phyloP scores from a whole-genome alignment of 2,888 invertebrate genomes.

The Drosophila austrosaltans region DNA sequence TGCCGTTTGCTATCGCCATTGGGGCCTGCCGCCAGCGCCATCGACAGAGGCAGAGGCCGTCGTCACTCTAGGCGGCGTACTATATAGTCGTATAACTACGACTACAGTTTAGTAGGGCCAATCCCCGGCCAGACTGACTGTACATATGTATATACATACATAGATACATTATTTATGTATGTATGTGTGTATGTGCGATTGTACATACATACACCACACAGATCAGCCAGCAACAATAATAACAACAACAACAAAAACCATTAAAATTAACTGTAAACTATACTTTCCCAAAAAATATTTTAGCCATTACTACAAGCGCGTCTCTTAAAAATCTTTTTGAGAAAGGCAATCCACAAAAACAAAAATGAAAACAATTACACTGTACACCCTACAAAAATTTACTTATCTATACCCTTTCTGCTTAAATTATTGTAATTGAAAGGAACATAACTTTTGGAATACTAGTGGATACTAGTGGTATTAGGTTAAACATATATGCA shows the following conservation, averaged over 20 bases:
- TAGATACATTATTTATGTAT: too few species aligned
- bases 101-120: slow-evolving; percentile 12
- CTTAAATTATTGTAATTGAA: too few species aligned
- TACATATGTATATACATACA: not conserved
- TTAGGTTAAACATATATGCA: too few species aligned
- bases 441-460: too few species aligned
- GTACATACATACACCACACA: too few species aligned
- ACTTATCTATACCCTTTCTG: slow-evolving; percentile 12
- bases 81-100: not conserved
- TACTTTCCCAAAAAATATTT: slow-evolving; percentile 18
- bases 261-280: slow-evolving; percentile 17
- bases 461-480: too few species aligned
- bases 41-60: slow-evolving; percentile 7
- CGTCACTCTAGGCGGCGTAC: slow-evolving; percentile 1
- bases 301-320: not conserved
- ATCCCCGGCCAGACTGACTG: slow-evolving; percentile 4
- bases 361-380: not conserved
- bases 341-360: not conserved
- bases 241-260: slow-evolving; percentile 1
- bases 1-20: slow-evolving; percentile 14
- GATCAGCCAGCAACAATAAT: not conserved
- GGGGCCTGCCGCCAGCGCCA: slow-evolving; percentile 4
- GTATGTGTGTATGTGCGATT: too few species aligned
- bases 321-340: not conserved
- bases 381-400: slow-evolving; percentile 1